Base-by-base conservation (phyloP, 2,113 vertebrate species). In the Plestiodon gilberti region DNA sequence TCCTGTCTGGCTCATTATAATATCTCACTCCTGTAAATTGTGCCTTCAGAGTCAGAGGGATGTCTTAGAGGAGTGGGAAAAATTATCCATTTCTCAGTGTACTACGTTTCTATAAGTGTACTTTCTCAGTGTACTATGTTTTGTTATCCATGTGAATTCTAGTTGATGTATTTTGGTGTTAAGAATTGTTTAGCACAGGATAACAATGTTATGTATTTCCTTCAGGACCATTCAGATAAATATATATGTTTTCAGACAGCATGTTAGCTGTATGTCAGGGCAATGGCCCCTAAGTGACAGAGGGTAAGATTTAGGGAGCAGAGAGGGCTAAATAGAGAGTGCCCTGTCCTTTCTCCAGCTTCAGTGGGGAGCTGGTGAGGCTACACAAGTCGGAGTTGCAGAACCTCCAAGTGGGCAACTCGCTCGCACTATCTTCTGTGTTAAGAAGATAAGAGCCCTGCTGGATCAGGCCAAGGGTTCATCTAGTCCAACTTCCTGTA, bases 21-120 rank as follows among this genome's bases (percentile, higher is more conserved):
- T 4, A 65, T 28, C 28, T 67, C 25, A 13, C 10, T 23, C 8
- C 64, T 67, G 43, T 48, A 48, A 48, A 8, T 48, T 48, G 43
- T 48, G 43, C 8, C 43, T 48, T 48, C 43, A 48, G 43, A 48
- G 43, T 48, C 43, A 48, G 43, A 48, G 8, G 43, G 23, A 3
- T 65, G 22, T 6, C 59, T 28, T 28, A 48, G 43, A 48, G 62
- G 25, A 65, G 62, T 65, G 62, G 18, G 18, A 64, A 64, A 64
- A 64, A 64, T 23, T 23, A 65, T 28, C 62, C 62, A 9, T 7
- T 38, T 78, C 57, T 85, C 43, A 43, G 33, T 40, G 62, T 28
- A 61, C 59, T 61, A 8, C 64, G 64, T 59, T 82, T 57, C 59
- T 59, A 25, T 59, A 61, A 64, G 79, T 87, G 43, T 89, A 81